Evolutionary conservation across 2,888 invertebrate species (phyloP).

Genomic region (Habroteleia sp.): DNA sequence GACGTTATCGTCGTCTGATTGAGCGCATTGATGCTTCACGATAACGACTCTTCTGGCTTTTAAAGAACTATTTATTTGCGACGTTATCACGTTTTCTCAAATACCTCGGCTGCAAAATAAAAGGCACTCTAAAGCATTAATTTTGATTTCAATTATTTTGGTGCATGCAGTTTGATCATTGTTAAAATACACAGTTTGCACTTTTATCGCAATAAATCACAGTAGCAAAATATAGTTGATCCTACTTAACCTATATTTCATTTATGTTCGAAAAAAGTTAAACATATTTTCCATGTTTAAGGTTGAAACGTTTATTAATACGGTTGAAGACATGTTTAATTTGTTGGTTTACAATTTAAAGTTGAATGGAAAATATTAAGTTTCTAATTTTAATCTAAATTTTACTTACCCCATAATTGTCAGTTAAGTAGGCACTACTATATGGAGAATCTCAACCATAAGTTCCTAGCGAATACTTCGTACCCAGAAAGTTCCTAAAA

Average conservation of each 20-base stretch:
- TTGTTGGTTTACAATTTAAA: too few relatives aligned
- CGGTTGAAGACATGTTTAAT: too few relatives aligned
- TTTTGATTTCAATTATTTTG: constrained; percentile 5
- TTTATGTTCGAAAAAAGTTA: too few relatives aligned
- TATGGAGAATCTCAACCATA: constrained; percentile 46
- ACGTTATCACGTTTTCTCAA: neutral
- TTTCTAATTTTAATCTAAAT: too few relatives aligned
- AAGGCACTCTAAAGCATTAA: constrained; percentile 4
- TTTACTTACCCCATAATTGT: too few relatives aligned
- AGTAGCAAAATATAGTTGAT: too few relatives aligned
- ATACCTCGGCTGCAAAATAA: neutral
- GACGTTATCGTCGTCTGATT: constrained; percentile 25
- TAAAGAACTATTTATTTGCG: constrained; percentile 5
- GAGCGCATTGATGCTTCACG: constrained; percentile 5
- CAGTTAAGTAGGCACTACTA: too few relatives aligned
- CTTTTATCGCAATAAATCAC: too few relatives aligned
- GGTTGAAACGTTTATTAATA: too few relatives aligned
- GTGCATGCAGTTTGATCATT: constrained; percentile 10
- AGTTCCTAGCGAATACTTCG: constrained; percentile 64
- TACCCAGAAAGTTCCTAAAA: constrained; percentile 57
- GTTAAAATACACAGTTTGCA: neutral
- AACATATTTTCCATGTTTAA: too few relatives aligned
- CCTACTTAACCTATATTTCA: too few relatives aligned
- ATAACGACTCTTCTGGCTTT: constrained; percentile 3
- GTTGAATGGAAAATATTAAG: too few relatives aligned